These are phyloP conservation scores for Ceyx cyanopectus DNA, from an alignment of 2,113 vertebrate species.

Conservation along the genomic window DNA sequence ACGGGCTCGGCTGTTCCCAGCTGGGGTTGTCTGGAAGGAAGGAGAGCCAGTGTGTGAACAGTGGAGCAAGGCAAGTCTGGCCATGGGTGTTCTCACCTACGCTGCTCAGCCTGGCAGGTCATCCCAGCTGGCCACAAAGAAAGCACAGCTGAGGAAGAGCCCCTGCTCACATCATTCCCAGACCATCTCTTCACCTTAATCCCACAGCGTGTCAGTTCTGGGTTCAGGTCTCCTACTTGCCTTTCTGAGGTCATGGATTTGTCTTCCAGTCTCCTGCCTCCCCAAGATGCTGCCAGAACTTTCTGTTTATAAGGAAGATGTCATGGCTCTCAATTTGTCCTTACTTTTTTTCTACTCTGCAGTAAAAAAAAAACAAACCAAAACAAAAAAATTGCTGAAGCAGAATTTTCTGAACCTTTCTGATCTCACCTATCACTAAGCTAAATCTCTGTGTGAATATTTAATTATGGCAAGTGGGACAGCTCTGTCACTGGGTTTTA, in stretches of 20 bases:
- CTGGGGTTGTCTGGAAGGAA: background rate
- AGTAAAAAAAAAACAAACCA: background rate
- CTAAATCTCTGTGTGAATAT: background rate
- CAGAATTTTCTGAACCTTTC: background rate
- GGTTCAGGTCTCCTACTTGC: background rate
- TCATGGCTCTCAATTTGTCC: background rate
- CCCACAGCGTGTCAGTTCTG: background rate
- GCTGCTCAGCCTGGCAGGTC: background rate
- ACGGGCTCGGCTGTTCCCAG: background rate
- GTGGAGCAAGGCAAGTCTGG: background rate
- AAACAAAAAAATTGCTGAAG: background rate
- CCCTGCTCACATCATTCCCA: background rate
- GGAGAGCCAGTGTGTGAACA: rapidly evolving
- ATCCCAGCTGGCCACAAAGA: background rate
- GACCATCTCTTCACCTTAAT: background rate
- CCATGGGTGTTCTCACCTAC: background rate
- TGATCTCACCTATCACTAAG: background rate
- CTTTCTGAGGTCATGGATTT: background rate
- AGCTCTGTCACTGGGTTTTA: background rate
- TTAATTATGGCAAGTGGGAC: background rate
- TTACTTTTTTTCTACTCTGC: background rate
- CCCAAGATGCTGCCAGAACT: background rate
- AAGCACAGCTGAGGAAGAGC: background rate
- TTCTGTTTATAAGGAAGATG: background rate
- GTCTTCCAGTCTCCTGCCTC: background rate